Conservation (phyloP, 2,113 vertebrate species). For the Meleagris gallopavo region DNA sequence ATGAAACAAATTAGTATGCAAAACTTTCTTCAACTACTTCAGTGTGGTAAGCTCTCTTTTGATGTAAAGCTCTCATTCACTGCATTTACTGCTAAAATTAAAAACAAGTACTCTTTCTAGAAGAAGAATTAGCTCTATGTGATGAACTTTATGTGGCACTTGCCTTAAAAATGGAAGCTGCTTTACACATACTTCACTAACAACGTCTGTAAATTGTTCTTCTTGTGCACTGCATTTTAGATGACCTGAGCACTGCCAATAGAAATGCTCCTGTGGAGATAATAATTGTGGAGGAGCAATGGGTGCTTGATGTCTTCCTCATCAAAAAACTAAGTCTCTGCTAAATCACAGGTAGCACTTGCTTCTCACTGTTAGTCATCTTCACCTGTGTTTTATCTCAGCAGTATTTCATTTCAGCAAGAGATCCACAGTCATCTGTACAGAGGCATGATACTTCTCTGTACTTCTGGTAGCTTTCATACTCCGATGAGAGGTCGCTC, state of each 20-base stretch:
- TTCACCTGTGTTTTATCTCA: neutral
- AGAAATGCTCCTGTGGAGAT: neutral
- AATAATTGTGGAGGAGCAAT: neutral
- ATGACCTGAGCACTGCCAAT: neutral
- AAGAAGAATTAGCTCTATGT: neutral
- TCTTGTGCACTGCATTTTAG: neutral
- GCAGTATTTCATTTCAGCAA: neutral
- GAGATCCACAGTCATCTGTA: neutral
- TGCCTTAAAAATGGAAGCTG: neutral
- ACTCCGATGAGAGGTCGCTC: neutral
- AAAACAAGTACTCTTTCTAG: neutral
- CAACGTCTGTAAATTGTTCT: neutral
- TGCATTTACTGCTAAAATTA: neutral
- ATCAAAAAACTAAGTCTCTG: neutral
- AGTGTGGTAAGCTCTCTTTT: neutral
- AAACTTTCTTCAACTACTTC: neutral
- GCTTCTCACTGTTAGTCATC: neutral
- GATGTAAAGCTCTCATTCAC: neutral
- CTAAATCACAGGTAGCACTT: neutral
- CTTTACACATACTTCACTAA: accelerated
- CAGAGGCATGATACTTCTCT: neutral
- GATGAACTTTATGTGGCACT: neutral
- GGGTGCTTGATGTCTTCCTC: neutral
- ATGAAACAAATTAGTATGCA: neutral
- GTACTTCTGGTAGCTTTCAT: neutral